A percentile compares a stretch with the other conserved stretches of the same genome.
Conservation (phyloP, 2,113 vertebrate species). For the Osmerus mordax region DNA sequence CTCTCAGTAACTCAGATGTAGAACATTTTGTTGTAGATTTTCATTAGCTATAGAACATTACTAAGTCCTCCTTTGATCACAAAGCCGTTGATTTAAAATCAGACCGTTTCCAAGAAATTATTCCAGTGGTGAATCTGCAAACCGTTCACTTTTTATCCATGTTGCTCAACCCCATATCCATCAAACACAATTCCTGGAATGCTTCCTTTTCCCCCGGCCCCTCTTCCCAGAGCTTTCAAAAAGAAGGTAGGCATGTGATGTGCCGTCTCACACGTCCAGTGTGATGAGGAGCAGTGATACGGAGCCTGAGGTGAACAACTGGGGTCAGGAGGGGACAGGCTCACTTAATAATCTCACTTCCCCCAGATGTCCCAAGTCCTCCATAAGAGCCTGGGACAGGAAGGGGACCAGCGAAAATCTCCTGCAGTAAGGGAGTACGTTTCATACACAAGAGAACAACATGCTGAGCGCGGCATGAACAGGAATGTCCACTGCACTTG, state of each 20-base stretch:
- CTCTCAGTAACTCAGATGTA: no score
- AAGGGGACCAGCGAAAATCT: constrained; percentile 35
- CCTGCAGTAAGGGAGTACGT: neutral
- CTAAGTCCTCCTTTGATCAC: no score
- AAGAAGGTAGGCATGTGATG: constrained; percentile 16
- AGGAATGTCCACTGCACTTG: neutral
- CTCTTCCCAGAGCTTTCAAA: no score
- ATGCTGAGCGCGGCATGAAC: neutral
- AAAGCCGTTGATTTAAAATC: no score
- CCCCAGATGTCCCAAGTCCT: constrained; percentile 50
- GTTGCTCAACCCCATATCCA: no score
- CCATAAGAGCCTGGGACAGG: constrained; percentile 28
- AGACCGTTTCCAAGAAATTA: constrained; percentile 32
- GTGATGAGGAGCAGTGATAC: constrained; percentile 1
- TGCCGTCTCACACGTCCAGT: no score
- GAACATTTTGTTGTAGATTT: no score
- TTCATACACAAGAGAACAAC: neutral
- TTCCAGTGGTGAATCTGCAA: neutral
- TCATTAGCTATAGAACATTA: no score
- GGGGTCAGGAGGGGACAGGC: constrained; percentile 43
- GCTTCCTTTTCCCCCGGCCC: no score
- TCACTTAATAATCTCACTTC: constrained; percentile 58
- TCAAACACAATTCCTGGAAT: no score
- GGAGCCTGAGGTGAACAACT: neutral
- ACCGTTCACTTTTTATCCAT: no score